Evolutionary conservation across 2,888 invertebrate species (phyloP), one percentile per base, ranked within the genome.

Genomic region (Mythimna impura): DNA sequence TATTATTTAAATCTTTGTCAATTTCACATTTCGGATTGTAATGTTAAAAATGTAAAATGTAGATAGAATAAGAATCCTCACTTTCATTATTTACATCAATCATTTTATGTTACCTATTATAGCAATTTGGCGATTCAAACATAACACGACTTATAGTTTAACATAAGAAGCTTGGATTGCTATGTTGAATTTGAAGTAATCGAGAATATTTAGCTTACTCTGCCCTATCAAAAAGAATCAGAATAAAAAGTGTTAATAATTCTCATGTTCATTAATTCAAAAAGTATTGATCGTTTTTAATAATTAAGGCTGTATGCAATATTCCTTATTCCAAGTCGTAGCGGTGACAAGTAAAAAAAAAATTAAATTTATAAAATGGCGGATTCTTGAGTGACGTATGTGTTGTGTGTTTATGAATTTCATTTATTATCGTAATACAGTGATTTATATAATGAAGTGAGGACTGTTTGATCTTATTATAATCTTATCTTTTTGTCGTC

Each of bases 321-420:
- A 66, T 71, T 54, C 50, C 62, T n/a, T 61, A 36, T 78, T 78
- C 54, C 4, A 55, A 52, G 47, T 43, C 58, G 57, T 52, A 67
- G 25, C 57, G 76, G 68, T 52, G 57, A 66, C 58, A 71, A 57
- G 74, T 47, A 84, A 88, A 87, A 85, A 84, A 79, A 77, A 22
- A 76, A 80, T 85, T 82, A 90, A 90, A 90, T 88, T 92, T 93
- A 93, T 93, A 96, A 96, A 94, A 96, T 96, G 96, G 96, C 94
- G 93, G 95, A 94, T 78, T 86, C 87, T 81, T 89, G 90, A 94
- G 93, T 96, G 96, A 96, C 95, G 96, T 96, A 95, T 95, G 94
- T 95, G 94, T 94, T 93, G 91, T 94, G 94, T 95, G 93, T 95
- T 95, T 95, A 93, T 94, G 90, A 93, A 91, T 90, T 92, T 89